phyloP scores from a whole-genome alignment of 1,140 invertebrate species.

The Mylabris phalerata region DNA sequence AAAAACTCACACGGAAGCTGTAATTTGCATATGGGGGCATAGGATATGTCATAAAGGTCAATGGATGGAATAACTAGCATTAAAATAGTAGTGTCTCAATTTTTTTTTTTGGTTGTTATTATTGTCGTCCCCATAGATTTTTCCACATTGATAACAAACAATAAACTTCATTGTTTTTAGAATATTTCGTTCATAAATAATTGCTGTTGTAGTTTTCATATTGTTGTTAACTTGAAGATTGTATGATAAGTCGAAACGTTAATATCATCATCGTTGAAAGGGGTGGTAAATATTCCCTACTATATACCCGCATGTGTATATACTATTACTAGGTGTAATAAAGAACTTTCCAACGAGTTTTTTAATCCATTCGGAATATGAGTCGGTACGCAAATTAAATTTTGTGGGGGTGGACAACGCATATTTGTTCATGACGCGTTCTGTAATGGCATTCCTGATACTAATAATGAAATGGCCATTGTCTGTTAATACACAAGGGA shows the following conservation, averaged over 20 bases:
- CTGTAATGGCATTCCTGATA: conserved; percentile 39
- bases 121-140: no score
- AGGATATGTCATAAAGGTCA: no score
- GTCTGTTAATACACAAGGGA: conserved; percentile 34
- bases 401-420: conserved; percentile 28
- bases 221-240: not conserved
- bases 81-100: no score
- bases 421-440: conserved; percentile 34
- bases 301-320: conserved; percentile 6
- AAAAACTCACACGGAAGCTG: no score
- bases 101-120: no score
- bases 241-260: conserved; percentile 9
- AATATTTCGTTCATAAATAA: no score
- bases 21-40: no score
- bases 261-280: not conserved
- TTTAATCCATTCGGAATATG: conserved; percentile 33
- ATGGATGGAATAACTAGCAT: no score
- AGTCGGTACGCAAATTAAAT: conserved; percentile 35
- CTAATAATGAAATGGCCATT: conserved; percentile 41
- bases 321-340: conserved; percentile 30
- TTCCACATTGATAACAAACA: no score
- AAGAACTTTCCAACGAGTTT: conserved; percentile 23
- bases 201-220: no score
- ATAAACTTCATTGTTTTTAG: no score
- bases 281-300: not conserved